Evolutionary conservation across 2,888 invertebrate species (phyloP).

Genomic region (Lasioglossum calceatum): DNA sequence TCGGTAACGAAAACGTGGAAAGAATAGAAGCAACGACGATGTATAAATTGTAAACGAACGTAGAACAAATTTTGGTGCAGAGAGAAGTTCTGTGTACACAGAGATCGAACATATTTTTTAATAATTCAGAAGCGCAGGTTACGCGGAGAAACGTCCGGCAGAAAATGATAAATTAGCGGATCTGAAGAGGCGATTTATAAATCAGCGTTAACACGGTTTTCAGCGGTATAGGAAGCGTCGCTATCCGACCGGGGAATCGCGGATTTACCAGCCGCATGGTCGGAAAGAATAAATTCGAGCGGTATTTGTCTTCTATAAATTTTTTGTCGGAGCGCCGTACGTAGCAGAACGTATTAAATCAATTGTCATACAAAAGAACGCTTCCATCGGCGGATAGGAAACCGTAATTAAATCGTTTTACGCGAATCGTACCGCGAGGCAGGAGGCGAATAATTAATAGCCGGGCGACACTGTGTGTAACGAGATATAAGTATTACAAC

Average conservation of each 20-base stretch:
- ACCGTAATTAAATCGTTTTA: constrained; percentile 47
- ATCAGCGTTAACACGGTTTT: not conserved
- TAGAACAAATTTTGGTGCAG: not conserved
- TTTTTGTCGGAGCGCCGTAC: constrained; percentile 29
- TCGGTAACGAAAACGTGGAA: not conserved
- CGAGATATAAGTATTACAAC: constrained; percentile 46
- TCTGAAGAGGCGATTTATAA: constrained; percentile 1
- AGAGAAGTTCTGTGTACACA: not conserved
- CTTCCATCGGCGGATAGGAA: constrained; percentile 14
- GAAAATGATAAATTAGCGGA: not conserved
- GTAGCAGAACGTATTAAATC: constrained; percentile 37
- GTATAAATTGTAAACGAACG: not conserved
- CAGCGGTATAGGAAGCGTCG: constrained; percentile 3
- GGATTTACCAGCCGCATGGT: not conserved
- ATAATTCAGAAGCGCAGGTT: not conserved
- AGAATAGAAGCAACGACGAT: not conserved
- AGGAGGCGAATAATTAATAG: constrained; percentile 58
- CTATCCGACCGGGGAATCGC: not conserved
- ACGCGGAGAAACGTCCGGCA: not conserved
- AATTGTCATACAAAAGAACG: constrained; percentile 37
- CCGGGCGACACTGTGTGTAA: constrained; percentile 27
- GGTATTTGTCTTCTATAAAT: constrained; percentile 46
- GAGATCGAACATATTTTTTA: not conserved
- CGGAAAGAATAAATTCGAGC: constrained; percentile 29
- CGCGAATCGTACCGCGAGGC: constrained; percentile 27